Conservation (phyloP, 2,797 vertebrate species). For the Sus cebifrons region DNA sequence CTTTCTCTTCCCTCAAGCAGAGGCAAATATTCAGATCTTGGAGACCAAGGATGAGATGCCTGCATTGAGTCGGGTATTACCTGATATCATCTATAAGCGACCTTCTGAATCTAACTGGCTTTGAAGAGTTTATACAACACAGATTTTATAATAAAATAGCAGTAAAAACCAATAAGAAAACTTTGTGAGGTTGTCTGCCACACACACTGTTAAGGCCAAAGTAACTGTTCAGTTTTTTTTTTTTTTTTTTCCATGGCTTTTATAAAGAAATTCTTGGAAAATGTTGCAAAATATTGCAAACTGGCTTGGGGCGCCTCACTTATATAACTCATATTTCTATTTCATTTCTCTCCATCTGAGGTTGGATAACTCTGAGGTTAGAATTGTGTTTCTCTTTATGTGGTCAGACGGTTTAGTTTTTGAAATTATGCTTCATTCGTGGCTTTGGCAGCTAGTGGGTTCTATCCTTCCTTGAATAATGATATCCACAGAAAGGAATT, state of each 20-base stretch:
- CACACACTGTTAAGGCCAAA: slow-evolving; percentile 72
- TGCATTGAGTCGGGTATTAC: not conserved
- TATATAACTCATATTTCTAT: slow-evolving; percentile 71
- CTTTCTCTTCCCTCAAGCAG: not conserved
- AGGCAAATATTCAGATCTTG: not conserved
- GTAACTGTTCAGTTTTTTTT: slow-evolving; percentile 38
- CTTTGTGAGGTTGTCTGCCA: slow-evolving; percentile 68
- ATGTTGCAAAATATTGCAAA: slow-evolving; percentile 74
- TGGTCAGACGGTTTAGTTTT: slow-evolving; percentile 60
- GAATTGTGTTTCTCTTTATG: slow-evolving; percentile 69
- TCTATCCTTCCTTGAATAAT: slow-evolving; percentile 51
- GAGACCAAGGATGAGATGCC: not conserved
- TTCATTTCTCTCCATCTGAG: slow-evolving; percentile 73
- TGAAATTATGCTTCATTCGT: slow-evolving; percentile 71
- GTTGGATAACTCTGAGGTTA: slow-evolving; percentile 75
- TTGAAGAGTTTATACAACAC: slow-evolving; percentile 75
- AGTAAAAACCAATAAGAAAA: slow-evolving; percentile 69
- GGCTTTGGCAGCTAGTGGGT: slow-evolving; percentile 46
- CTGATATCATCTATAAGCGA: not conserved
- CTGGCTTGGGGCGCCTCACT: slow-evolving; percentile 54
- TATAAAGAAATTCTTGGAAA: slow-evolving; percentile 74
- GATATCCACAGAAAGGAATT: slow-evolving; percentile 43
- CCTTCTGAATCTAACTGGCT: slow-evolving; percentile 56
- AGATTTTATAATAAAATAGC: slow-evolving; percentile 68
- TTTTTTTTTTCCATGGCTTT: slow-evolving; percentile 58